Percentiles rank a stretch among this genome's conserved stretches.
These are phyloP conservation scores for Hemaris fuciformis DNA, from an alignment of 2,888 invertebrate species.

Conservation along the genomic window DNA sequence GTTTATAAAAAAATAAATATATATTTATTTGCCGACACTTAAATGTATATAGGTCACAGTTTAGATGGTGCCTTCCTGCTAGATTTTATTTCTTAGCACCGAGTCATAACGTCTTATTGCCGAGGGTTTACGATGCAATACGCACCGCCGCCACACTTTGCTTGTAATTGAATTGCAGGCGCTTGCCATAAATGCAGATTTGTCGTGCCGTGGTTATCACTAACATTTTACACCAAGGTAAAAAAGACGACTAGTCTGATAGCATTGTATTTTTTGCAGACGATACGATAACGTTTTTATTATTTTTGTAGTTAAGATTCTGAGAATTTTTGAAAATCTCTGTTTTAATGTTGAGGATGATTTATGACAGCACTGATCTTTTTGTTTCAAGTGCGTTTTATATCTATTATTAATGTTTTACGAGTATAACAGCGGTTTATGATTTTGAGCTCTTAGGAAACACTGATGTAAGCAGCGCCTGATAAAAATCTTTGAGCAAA, in stretches of 20 bases:
- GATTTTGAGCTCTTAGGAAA: too few species aligned
- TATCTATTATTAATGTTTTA: too few species aligned
- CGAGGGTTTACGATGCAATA: slow-evolving; percentile 71
- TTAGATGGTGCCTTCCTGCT: slow-evolving; percentile 17
- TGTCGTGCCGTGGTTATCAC: slow-evolving; percentile 27
- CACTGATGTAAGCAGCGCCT: too few species aligned
- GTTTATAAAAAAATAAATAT: not conserved
- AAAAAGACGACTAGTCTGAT: too few species aligned
- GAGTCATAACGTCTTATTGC: slow-evolving; percentile 69
- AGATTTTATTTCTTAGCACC: slow-evolving; percentile 52
- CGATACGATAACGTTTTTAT: too few species aligned
- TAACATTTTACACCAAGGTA: not conserved
- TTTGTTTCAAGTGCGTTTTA: not conserved
- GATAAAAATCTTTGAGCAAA: too few species aligned
- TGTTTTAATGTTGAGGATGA: not conserved
- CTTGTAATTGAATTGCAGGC: slow-evolving; percentile 75
- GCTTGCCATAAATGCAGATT: slow-evolving; percentile 63
- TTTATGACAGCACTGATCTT: not conserved
- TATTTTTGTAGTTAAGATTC: too few species aligned
- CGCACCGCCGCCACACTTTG: slow-evolving; percentile 68
- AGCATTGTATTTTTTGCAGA: too few species aligned
- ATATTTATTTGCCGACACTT: not conserved
- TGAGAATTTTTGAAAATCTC: too few species aligned
- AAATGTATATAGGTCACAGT: slow-evolving; percentile 15
- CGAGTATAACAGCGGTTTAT: too few species aligned